Percentiles rank a stretch among this genome's conserved stretches.
phyloP scores from a whole-genome alignment of 2,888 invertebrate genomes.

The Leuctra nigra region DNA sequence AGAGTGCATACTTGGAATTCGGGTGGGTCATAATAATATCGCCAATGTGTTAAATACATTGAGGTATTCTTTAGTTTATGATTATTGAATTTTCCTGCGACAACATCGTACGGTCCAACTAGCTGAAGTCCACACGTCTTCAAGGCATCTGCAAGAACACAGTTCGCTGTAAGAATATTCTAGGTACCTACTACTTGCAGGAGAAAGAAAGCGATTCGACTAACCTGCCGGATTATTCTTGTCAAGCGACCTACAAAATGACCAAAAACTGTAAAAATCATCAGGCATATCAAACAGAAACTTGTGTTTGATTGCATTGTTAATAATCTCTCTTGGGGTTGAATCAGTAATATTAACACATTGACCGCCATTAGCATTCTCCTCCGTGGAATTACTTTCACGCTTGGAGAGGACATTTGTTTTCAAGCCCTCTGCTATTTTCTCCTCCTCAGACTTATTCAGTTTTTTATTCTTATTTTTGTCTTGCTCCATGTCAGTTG shows the following conservation, averaged over 20 bases:
- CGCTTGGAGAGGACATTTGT: no score
- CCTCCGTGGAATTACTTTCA: background rate
- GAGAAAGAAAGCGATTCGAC: no score
- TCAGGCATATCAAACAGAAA: slow-evolving; percentile 81
- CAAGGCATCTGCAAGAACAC: slow-evolving; percentile 54
- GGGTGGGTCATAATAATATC: slow-evolving; percentile 91
- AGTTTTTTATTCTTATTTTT: no score
- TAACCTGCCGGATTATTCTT: slow-evolving; percentile 48
- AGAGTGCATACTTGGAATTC: slow-evolving; percentile 68
- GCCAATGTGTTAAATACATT: slow-evolving; percentile 70
- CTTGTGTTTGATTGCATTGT: slow-evolving; percentile 62
- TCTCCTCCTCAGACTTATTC: no score
- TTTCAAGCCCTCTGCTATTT: no score
- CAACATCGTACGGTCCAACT: slow-evolving; percentile 84
- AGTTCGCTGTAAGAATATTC: no score
- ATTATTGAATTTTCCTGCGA: slow-evolving; percentile 48
- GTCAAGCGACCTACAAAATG: slow-evolving; percentile 57
- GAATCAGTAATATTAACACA: no score
- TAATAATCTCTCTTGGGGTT: no score
- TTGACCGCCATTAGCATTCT: slow-evolving; percentile 15
- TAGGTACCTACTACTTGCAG: no score
- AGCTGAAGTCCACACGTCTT: slow-evolving; percentile 59
- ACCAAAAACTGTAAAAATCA: slow-evolving; percentile 84
- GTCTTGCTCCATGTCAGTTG: no score
- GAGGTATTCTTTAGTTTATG: slow-evolving; percentile 45